Base-by-base conservation (phyloP, 2,113 vertebrate genomes). In the Suricata suricatta region DNA sequence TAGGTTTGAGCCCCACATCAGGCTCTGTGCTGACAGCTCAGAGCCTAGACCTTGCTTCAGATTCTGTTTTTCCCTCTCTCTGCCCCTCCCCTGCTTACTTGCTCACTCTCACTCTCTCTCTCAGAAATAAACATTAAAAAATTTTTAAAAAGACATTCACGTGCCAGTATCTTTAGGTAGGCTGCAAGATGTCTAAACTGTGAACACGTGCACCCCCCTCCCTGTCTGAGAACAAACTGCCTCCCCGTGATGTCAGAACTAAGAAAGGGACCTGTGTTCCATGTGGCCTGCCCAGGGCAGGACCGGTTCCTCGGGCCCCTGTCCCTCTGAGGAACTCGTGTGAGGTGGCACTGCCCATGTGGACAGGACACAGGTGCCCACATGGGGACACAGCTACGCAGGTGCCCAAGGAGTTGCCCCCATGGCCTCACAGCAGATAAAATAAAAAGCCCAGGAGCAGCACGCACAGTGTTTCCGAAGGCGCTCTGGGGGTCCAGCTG, bases 391-490 rank as follows among this genome's bases (percentile, higher is more conserved):
- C 3, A 17, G 74, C 27, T 29, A 27, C 74, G 27, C 16, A 1
- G 9, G 44, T 0, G 3, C 63, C 54, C 12, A 0, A 23, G 41
- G 16, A 35, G 52, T 16, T 50, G 19, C n/a, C n/a, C 72, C 90
- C 31, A 0, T 14, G 33, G 14, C 35, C 60, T 41, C 93, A 0
- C 44, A 27, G 82, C 19, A 88, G 72, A 50, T 52, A 88, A 82
- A 96, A 74, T 0, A 5, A 97, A n/a, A n/a, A 33, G 82, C 74
- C 93, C 81, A 31, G 88, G 93, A 87, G 68, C 7, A n/a, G 95
- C 96, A 13, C 25, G 96, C n/a, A 9, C 84, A 27, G n/a, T 33
- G 90, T 60, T 96, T 92, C 93, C 68, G 95, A 86, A 96, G 97
- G 85, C 0, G 0, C 92, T 95, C 96, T 29, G 54, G 63, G 92